Conservation (phyloP, 2,797 vertebrate genomes). For the Microchirus variegatus region DNA sequence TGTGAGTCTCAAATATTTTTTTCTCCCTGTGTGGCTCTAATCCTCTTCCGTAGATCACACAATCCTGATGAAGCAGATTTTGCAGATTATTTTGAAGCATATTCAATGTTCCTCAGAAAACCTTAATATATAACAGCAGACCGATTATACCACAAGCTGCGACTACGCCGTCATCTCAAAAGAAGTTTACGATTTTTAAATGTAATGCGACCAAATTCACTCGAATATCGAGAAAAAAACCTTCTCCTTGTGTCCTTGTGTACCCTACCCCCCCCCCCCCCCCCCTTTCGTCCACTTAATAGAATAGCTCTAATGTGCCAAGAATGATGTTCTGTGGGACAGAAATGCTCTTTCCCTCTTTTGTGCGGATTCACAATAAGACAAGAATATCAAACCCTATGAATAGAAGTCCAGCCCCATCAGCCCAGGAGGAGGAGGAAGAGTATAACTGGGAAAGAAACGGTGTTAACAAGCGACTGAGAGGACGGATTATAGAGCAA, state of each 20-base stretch:
- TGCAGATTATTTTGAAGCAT: no score
- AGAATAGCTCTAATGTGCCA: constrained; percentile 39
- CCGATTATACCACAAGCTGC: no score
- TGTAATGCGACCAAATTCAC: constrained; percentile 40
- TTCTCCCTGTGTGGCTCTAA: no score
- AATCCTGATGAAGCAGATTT: no score
- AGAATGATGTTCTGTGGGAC: constrained; percentile 54
- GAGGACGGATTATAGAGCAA: constrained; percentile 52
- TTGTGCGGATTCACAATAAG: constrained; percentile 60
- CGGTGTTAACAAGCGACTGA: constrained; percentile 52
- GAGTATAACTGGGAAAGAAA: constrained; percentile 3
- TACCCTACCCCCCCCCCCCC: constrained; percentile 18
- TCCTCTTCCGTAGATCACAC: no score
- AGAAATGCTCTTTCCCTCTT: constrained; percentile 37
- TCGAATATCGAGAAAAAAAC: constrained; percentile 27
- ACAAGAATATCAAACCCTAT: constrained; percentile 56
- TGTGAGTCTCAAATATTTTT: no score
- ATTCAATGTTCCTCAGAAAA: no score
- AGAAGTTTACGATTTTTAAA: constrained; percentile 19
- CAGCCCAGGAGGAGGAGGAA: constrained; percentile 59
- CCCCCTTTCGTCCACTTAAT: no score
- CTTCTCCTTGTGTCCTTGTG: constrained; percentile 19
- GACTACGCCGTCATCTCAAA: neutral
- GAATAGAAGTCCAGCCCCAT: constrained; percentile 65
- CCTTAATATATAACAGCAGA: no score